A percentile compares a stretch with the other conserved stretches of the same genome.
phyloP scores from a whole-genome alignment of 2,888 invertebrate genomes.

The Dasysyrphus albostriatus region DNA sequence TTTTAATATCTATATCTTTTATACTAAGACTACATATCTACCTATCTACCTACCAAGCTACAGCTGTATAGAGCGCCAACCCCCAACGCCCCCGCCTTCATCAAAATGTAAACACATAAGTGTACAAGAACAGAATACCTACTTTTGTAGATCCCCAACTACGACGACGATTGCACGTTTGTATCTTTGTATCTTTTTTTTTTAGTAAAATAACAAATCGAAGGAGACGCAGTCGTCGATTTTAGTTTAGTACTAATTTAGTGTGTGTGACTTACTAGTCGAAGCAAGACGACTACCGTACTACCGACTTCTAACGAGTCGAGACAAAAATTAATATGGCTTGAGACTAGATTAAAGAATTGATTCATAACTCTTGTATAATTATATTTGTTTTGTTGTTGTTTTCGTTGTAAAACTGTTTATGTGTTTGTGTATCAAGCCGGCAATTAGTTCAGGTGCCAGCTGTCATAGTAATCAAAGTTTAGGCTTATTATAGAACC shows the following conservation, averaged over 20 bases:
- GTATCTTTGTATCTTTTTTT: slow-evolving; percentile 58
- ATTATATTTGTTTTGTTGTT: background rate
- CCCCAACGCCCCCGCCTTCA: slow-evolving; percentile 12
- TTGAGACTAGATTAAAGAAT: slow-evolving; percentile 41
- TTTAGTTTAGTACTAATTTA: slow-evolving; percentile 49
- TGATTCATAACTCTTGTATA: slow-evolving; percentile 1
- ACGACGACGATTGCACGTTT: slow-evolving; percentile 63
- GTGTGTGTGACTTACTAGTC: slow-evolving; percentile 73
- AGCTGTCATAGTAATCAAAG: slow-evolving; percentile 66
- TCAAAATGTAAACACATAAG: slow-evolving; percentile 57
- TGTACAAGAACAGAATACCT: slow-evolving; percentile 51
- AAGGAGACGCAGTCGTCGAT: slow-evolving; percentile 63
- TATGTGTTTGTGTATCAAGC: slow-evolving; percentile 36
- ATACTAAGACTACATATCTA: slow-evolving; percentile 42
- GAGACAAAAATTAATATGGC: slow-evolving; percentile 10
- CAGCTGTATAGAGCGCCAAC: slow-evolving; percentile 11
- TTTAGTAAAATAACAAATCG: slow-evolving; percentile 67
- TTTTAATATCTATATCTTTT: slow-evolving; percentile 62
- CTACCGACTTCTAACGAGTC: background rate
- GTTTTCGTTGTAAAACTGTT: slow-evolving; percentile 32
- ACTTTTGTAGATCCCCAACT: slow-evolving; percentile 44
- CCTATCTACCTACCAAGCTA: slow-evolving; percentile 17
- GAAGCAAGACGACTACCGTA: slow-evolving; percentile 56
- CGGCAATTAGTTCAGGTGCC: slow-evolving; percentile 54
- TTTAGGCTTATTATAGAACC: slow-evolving; percentile 46